A percentile compares a stretch with the other conserved stretches of the same genome.
Conservation (phyloP, 2,888 invertebrate genomes). For the Morpho achilles region DNA sequence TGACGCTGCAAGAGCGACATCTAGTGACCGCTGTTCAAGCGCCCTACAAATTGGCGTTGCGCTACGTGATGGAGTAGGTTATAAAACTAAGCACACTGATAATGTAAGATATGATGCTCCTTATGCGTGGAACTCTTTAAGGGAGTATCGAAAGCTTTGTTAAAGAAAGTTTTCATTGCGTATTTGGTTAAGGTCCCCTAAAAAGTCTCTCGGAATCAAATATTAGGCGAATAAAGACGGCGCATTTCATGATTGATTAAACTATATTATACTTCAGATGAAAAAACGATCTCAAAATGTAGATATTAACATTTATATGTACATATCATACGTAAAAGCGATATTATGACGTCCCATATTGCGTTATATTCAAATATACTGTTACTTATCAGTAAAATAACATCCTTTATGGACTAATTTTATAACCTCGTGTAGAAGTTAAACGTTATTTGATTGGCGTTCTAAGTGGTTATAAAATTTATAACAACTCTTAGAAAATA, state of each 20-base stretch:
- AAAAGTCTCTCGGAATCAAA: too few species aligned
- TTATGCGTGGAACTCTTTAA: too few species aligned
- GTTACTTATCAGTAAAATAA: slow-evolving; percentile 27
- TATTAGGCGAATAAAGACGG: too few species aligned
- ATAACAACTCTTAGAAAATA: slow-evolving; percentile 27
- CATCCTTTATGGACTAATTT: slow-evolving; percentile 36
- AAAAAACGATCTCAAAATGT: slow-evolving; percentile 4
- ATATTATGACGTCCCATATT: slow-evolving; percentile 20
- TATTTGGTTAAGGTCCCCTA: too few species aligned
- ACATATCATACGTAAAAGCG: slow-evolving; percentile 18
- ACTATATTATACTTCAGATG: slow-evolving; percentile 1
- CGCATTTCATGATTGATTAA: neutral
- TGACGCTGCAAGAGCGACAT: too few species aligned
- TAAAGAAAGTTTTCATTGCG: too few species aligned
- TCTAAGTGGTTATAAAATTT: slow-evolving; percentile 28
- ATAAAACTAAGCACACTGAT: too few species aligned
- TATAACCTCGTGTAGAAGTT: slow-evolving; percentile 32
- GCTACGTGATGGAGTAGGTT: too few species aligned
- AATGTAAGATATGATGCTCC: too few species aligned
- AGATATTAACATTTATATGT: slow-evolving; percentile 9
- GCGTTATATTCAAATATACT: slow-evolving; percentile 22
- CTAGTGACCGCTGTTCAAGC: too few species aligned
- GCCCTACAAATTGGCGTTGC: too few species aligned
- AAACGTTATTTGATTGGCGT: slow-evolving; percentile 26
- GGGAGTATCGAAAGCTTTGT: too few species aligned